Evolutionary conservation across 2,797 vertebrate genomes (phyloP).

Genomic region (Odontamblyopus lacepedii): DNA sequence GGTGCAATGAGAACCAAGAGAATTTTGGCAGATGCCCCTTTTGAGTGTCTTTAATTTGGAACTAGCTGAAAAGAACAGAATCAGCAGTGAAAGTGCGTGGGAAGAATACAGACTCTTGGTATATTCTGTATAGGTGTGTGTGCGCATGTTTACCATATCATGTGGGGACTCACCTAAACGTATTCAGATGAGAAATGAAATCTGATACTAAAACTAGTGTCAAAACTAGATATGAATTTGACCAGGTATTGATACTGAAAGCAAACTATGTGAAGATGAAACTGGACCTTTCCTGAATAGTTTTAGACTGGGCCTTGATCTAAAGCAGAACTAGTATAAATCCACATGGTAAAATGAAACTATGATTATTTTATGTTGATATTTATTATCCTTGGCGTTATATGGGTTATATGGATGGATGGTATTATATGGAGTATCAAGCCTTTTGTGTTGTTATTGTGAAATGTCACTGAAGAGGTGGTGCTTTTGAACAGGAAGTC

Average conservation of each 20-base stretch:
- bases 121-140: neutral
- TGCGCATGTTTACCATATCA: neutral
- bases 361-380: too few species aligned
- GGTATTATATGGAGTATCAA: too few species aligned
- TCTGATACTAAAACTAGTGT: too few species aligned
- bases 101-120: constrained; percentile 32
- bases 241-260: too few species aligned
- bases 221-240: too few species aligned
- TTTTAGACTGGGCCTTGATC: neutral
- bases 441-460: too few species aligned
- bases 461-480: too few species aligned
- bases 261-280: neutral
- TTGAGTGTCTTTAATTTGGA: constrained; percentile 33
- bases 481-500: too few species aligned
- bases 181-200: neutral
- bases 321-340: neutral
- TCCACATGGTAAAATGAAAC: neutral
- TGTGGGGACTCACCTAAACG: neutral
- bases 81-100: constrained; percentile 58
- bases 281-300: neutral
- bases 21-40: constrained; percentile 28
- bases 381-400: too few species aligned
- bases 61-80: constrained; percentile 47
- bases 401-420: too few species aligned
- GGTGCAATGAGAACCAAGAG: constrained; percentile 30